Conservation (phyloP, 2,888 invertebrate species). For the Amorpha juglandis region DNA sequence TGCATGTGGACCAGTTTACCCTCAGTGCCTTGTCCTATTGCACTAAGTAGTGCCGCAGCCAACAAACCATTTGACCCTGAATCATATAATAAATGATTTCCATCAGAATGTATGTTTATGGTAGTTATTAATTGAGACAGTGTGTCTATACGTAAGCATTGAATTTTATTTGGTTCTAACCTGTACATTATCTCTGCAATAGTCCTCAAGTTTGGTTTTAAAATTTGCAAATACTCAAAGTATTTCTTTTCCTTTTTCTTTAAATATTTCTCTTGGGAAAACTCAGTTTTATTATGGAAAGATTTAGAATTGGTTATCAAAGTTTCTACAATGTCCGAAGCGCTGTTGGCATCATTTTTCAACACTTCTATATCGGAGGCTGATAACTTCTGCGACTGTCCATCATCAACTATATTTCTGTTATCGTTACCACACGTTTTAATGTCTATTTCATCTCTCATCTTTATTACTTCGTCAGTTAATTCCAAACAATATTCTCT, state of each 20-base stretch:
- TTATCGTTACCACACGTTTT: conserved; percentile 91
- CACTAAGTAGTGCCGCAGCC: conserved; percentile 92
- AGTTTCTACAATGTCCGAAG: conserved; percentile 92
- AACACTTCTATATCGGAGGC: conserved; percentile 92
- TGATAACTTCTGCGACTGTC: conserved; percentile 91
- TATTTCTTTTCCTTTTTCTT: conserved; percentile 98
- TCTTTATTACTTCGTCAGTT: conserved; percentile 71
- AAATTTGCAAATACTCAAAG: conserved; percentile 91
- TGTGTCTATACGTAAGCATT: conserved; percentile 93
- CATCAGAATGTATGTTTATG: conserved; percentile 91
- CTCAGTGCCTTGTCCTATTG: conserved; percentile 86
- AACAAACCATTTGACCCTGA: conserved; percentile 94
- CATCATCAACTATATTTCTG: conserved; percentile 91
- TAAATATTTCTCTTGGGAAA: conserved; percentile 96
- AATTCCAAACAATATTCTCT: conserved; percentile 83
- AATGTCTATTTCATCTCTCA: conserved; percentile 86
- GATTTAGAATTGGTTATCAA: conserved; percentile 96
- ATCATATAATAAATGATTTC: conserved; percentile 93
- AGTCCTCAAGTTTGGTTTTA: conserved; percentile 91
- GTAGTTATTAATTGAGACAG: conserved; percentile 94
- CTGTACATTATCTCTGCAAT: conserved; percentile 93
- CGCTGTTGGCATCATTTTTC: conserved; percentile 89
- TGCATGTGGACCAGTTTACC: conserved; percentile 90
- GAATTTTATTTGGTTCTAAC: conserved; percentile 89
- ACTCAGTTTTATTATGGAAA: conserved; percentile 95